phyloP scores from a whole-genome alignment of 2,888 invertebrate species.

The Perizoma flavofasciatum region DNA sequence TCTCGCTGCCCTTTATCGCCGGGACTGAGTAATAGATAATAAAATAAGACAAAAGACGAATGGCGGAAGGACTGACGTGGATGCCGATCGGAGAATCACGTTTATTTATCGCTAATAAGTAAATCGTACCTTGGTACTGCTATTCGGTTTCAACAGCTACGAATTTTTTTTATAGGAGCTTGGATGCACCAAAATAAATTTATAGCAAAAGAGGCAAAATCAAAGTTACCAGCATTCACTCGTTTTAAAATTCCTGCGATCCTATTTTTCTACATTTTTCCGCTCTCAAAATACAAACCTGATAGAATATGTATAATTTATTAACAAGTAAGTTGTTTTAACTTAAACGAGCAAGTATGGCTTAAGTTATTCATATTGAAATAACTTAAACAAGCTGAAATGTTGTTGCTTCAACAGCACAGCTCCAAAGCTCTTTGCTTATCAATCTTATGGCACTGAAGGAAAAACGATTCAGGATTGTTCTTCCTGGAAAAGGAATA shows the following conservation, averaged over 20 bases:
- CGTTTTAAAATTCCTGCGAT: too few species aligned
- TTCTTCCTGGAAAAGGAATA: conserved; percentile 34
- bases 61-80: conserved; percentile 55
- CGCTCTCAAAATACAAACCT: too few species aligned
- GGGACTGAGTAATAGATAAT: conserved; percentile 69
- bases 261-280: too few species aligned
- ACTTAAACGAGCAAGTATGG: too few species aligned
- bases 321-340: too few species aligned
- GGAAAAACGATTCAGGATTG: conserved; percentile 34
- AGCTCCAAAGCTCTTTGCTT: conserved; percentile 14
- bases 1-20: conserved; percentile 76
- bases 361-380: too few species aligned
- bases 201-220: not conserved
- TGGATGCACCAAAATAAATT: conserved; percentile 1
- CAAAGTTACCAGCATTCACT: too few species aligned
- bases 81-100: conserved; percentile 38
- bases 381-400: conserved; percentile 5
- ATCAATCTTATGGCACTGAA: conserved; percentile 35
- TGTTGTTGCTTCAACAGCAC: conserved; percentile 9
- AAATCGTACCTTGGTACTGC: conserved; percentile 40
- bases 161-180: conserved; percentile 6
- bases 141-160: conserved; percentile 4
- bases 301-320: too few species aligned
- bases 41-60: conserved; percentile 78
- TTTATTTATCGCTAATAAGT: conserved; percentile 46